Base-by-base conservation (phyloP, 2,888 invertebrate genomes). In the Isoperla grammatica region DNA sequence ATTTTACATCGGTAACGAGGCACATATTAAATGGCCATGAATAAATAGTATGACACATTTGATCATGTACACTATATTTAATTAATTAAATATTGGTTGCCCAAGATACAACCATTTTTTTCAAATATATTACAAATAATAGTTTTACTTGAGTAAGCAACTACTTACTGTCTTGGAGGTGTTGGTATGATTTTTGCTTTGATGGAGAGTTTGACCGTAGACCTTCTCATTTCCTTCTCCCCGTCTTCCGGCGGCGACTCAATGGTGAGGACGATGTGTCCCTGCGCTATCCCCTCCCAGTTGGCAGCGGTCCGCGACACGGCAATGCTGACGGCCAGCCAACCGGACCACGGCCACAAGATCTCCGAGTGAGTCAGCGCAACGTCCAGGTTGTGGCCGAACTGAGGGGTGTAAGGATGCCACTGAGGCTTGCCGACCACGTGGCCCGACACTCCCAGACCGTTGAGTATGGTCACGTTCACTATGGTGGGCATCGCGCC, bases 321-420 rank as follows among this genome's bases (percentile, higher is more conserved):
- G 12, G 81, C 82, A 63, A 93, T 80, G 68, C 84, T 81, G 19
- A 97, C 83, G 1, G 94, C 93, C 67, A 97, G 74, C 88, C 92
- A 97, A 0, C 97, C 97, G 1, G 95, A 91, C 95, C 96, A 97
- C 0, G 97, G 97, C 96, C 96, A 98, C 57, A 97, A 76, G 39
- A 88, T 80, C 65, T 85, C 83, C 11, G 92, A 90, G 76, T 88
- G 82, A 2, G 87, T 82, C 58, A 91, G 72, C 68, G 65, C 72
- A 40, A 92, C 84, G 56, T 93, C 86, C 43, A 97, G 78, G 61
- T 89, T 79, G 63, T 85, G 81, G 0, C 95, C 95, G 74, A 85
- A 81, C 69, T 90, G 85, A 0, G 88, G 87, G 1, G 84, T 78
- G 71, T 95, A 93, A 0, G 96, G 95, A 74, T 94, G 89, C 96